phyloP scores from a whole-genome alignment of 2,888 invertebrate genomes.

The Drosophila rellima region DNA sequence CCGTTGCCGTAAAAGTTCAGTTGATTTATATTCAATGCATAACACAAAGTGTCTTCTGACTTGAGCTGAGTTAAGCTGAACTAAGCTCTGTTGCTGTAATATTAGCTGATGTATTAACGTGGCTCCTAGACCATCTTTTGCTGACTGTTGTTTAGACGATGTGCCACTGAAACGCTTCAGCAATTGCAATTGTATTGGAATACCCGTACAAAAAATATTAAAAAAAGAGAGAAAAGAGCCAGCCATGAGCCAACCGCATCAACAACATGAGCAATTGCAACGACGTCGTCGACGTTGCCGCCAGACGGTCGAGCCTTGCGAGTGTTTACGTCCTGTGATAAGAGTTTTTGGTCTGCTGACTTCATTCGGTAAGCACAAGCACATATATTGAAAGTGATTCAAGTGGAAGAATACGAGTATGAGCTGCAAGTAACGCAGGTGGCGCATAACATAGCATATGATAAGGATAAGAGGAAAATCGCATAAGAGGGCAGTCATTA shows the following conservation, averaged over 20 bases:
- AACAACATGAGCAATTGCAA: conserved; percentile 61
- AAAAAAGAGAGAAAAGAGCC: neutral
- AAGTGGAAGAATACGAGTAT: conserved; percentile 52
- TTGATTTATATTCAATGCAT: conserved; percentile 75
- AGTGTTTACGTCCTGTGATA: conserved; percentile 85
- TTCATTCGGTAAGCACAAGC: conserved; percentile 83
- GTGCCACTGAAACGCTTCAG: conserved; percentile 10
- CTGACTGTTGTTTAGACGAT: conserved; percentile 9
- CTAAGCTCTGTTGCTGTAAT: conserved; percentile 43
- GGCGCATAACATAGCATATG: conserved; percentile 26
- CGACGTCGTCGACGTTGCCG: conserved; percentile 80
- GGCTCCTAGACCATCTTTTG: conserved; percentile 30
- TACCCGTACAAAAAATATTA: neutral
- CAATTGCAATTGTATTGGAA: conserved; percentile 9
- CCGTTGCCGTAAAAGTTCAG: conserved; percentile 51
- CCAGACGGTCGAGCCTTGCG: conserved; percentile 84
- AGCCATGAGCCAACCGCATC: conserved; percentile 68
- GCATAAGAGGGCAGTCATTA: conserved; percentile 8
- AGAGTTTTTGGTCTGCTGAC: conserved; percentile 85
- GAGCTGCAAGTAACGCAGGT: conserved; percentile 43
- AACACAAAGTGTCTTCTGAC: conserved; percentile 57
- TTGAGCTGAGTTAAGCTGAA: conserved; percentile 31
- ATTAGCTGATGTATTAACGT: conserved; percentile 62
- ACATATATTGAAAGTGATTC: conserved; percentile 31
- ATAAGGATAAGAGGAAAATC: conserved; percentile 25